phyloP scores from a whole-genome alignment of 2,113 vertebrate genomes.

The Camarhynchus parvulus region DNA sequence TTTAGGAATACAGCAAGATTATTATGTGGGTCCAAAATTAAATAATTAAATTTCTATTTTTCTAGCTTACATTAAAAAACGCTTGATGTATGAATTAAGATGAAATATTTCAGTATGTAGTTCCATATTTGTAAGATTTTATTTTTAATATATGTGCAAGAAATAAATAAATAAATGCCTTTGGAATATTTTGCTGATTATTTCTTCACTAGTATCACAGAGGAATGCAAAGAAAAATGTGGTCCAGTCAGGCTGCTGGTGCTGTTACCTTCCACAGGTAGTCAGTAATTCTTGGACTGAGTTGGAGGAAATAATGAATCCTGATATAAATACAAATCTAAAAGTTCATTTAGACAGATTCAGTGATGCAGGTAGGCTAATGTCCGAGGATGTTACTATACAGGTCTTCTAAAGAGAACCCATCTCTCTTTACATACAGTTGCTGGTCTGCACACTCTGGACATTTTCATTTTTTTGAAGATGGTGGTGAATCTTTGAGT shows the following conservation, averaged over 20 bases:
- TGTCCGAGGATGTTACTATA: neutral
- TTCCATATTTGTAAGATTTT: neutral
- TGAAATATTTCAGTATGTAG: neutral
- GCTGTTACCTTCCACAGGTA: neutral
- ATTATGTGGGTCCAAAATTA: neutral
- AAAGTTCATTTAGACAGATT: neutral
- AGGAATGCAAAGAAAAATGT: neutral
- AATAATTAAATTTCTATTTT: conserved; percentile 37
- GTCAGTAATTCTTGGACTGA: neutral
- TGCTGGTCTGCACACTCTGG: neutral
- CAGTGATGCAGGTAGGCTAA: neutral
- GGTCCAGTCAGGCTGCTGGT: neutral
- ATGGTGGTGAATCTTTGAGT: neutral
- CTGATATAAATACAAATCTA: neutral
- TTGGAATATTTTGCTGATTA: neutral
- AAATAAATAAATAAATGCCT: conserved; percentile 1
- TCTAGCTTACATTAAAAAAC: neutral
- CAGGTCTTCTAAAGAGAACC: neutral
- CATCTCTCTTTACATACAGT: fast-evolving
- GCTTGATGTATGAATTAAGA: neutral
- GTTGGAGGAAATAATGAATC: neutral
- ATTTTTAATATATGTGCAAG: neutral
- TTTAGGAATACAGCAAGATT: neutral
- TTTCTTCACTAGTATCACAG: neutral
- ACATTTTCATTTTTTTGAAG: neutral